phyloP scores from a whole-genome alignment of 2,888 invertebrate genomes.

The Mimachlamys varia region DNA sequence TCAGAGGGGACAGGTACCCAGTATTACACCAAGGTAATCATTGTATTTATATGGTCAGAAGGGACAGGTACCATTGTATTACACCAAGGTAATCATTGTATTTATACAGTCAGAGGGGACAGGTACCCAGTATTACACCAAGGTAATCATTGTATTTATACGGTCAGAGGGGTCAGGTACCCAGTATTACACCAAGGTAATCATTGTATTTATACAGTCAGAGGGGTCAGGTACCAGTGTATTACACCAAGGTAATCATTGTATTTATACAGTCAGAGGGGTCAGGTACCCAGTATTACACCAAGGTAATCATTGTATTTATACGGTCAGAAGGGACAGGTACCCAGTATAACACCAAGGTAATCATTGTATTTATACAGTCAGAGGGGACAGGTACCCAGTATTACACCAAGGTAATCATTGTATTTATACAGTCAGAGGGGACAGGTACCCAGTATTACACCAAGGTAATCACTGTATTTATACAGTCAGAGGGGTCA shows the following conservation, averaged over 20 bases:
- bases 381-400: constrained; percentile 13
- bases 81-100: not conserved
- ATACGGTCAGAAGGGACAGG: constrained; percentile 4
- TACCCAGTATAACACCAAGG: constrained; percentile 4
- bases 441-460: constrained; percentile 25
- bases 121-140: not conserved
- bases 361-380: not conserved
- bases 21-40: constrained; percentile 15
- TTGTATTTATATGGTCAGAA: not conserved
- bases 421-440: not conserved
- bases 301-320: not conserved
- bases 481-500: not conserved
- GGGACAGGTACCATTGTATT: not conserved
- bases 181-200: constrained; percentile 21
- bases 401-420: constrained; percentile 15
- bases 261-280: not conserved
- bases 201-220: not conserved
- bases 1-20: constrained; percentile 20
- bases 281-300: not conserved
- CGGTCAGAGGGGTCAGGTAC: constrained; percentile 9
- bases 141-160: not conserved
- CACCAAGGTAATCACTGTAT: not conserved
- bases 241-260: not conserved
- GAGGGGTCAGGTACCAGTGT: not conserved
- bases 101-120: not conserved